These are phyloP conservation scores for Scarus forsteni DNA, from an alignment of 2,797 vertebrate species.

Conservation along the genomic window DNA sequence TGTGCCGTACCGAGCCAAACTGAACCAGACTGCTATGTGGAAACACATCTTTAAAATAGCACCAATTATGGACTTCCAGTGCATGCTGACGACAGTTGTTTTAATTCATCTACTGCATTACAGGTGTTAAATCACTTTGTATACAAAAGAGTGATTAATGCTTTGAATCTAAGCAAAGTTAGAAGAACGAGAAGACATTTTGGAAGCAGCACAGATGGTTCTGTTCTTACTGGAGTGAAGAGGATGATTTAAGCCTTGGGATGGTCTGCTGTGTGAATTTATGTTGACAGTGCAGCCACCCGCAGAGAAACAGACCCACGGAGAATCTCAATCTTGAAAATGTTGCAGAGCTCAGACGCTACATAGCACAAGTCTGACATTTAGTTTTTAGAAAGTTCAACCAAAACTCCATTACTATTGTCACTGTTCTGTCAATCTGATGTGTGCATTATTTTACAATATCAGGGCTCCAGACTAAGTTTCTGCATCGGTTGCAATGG, in stretches of 20 bases:
- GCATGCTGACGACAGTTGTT: no score
- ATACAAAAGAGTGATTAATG: no score
- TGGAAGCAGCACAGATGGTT: not conserved
- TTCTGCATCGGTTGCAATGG: no score
- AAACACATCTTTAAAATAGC: no score
- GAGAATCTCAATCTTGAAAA: slow-evolving; percentile 23
- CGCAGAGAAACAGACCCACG: slow-evolving; percentile 10
- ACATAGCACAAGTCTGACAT: not conserved
- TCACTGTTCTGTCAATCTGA: not conserved
- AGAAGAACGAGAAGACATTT: not conserved
- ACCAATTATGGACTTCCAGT: no score
- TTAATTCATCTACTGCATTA: no score
- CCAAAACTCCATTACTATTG: not conserved
- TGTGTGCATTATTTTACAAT: not conserved
- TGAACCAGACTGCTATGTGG: no score
- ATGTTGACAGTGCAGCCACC: slow-evolving; percentile 28
- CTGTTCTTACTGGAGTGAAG: not conserved
- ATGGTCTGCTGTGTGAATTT: slow-evolving; percentile 24
- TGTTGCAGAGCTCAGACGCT: slow-evolving; percentile 17
- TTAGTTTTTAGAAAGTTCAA: not conserved
- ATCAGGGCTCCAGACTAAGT: no score
- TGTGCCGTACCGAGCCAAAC: no score
- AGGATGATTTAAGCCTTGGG: slow-evolving; percentile 6
- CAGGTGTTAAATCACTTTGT: no score
- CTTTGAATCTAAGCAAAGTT: not conserved